Base-by-base conservation (phyloP, 2,888 invertebrate genomes). In the Gibbula magus region DNA sequence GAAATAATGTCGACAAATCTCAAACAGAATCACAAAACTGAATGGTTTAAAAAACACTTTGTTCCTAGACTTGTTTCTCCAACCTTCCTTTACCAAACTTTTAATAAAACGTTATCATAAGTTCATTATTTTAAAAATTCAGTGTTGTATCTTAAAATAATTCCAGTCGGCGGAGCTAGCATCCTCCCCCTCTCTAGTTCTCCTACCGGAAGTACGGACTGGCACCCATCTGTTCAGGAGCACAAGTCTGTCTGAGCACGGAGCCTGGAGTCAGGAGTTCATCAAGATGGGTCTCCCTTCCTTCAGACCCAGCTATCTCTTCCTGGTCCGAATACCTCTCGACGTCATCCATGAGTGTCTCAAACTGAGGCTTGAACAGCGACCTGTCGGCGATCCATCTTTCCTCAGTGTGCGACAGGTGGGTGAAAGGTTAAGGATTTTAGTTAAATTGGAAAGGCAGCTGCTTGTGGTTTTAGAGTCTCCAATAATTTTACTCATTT, bases 321-420 rank as follows among this genome's bases (percentile, higher is more conserved):
- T 98, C 92, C 94, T 98, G 20, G 95, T 96, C 81, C 95, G 96
- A 76, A 95, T 98, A 77, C 96, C 97, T 32, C 93, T 99, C 89
- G 97, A 98, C 93, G 95, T 98, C n/a, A 96, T 97, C 83, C 96
- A 98, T 91, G 98, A 98, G 93, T 98, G 97, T 93, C 94, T 98
- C 66, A 94, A 95, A 82, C 95, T 98, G 94, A 94, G 98, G 66
- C 94, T 98, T 54, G 97, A 98, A 91, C 92, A 92, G 83, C 83
- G 88, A 54, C 91, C 91, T 1, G 86, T 87, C 25, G 88, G 85
- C 16, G 95, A 96, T 75, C 98, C 98, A 0, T 97, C 97, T 75
- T 95, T 96, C 8, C 94, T 98, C 70, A 97, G 97, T 86, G 95
- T 98, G 70, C 95, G 96, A 89, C 97, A 98, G 94, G 95, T 95